Evolutionary conservation across 2,797 vertebrate species (phyloP), one percentile per base, ranked within the genome.

Genomic region (Sebastes kiyomatsui): DNA sequence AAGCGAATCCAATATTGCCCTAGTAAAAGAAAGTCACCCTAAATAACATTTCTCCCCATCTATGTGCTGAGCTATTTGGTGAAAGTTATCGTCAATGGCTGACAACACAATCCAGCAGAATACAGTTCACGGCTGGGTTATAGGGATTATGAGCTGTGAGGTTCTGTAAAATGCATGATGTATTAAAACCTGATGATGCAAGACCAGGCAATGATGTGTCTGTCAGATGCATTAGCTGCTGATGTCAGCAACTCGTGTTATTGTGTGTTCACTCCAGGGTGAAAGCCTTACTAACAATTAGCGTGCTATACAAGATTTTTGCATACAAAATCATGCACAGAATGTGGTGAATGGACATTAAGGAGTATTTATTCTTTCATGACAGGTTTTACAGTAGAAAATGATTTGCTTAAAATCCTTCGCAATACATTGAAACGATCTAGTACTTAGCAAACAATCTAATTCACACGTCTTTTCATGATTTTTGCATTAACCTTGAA

Each of bases 131-230:
- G 67, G 7, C 67, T 66, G 59, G 84, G 81, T 88, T 83, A 89
- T 5, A 7, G 77, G 72, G 65, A 82, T 84, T 87, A 86, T 82
- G 71, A 88, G 75, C 82, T 66, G 68, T 22, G 59, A 60, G 67
- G 46, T 72, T 82, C 52, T 87, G 52, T 75, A 77, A 89, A 85
- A 86, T 81, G 67, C 67, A 77, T 35, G 65, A 54, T 74, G 67
- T 87, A 87, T 90, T 84, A 84, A 87, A 88, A 77, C 49, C 73
- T 54, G 77, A 80, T 94, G 92, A 94, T 91, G 92, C 87, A 94
- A 94, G 64, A 20, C 70, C 72, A 14, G 67, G 91, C 83, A 94
- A 94, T 67, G 68, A 70, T 66, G 81, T 33, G 76, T 80, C 86
- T 83, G 80, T 89, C 80, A 68, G 77, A 87, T 56, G 76, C 56